Conservation (phyloP, 2,113 vertebrate genomes). For the Caloenas nicobarica region DNA sequence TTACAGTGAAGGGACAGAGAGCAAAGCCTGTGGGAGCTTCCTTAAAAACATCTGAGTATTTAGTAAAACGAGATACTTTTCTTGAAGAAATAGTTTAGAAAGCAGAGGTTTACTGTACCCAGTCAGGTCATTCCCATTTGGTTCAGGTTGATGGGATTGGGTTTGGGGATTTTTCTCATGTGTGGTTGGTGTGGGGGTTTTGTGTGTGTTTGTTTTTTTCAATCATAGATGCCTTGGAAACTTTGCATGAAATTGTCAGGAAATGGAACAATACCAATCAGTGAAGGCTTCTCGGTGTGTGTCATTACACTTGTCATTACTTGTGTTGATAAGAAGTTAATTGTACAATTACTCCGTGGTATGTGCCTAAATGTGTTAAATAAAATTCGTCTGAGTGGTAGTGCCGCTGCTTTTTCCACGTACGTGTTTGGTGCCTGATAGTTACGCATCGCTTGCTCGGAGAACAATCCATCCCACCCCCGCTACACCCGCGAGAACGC, state of each 20-base stretch:
- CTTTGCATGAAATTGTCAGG: accelerated
- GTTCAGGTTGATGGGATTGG: accelerated
- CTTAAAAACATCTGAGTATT: accelerated
- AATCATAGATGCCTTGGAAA: neutral
- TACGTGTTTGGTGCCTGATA: accelerated
- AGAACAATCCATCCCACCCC: accelerated
- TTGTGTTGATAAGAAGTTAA: accelerated
- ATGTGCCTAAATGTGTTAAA: accelerated
- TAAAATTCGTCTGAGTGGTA: accelerated
- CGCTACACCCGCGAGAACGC: too few species aligned
- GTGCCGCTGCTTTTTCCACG: neutral
- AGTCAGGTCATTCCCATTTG: accelerated
- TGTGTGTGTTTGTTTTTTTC: too few species aligned
- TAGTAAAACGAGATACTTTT: neutral
- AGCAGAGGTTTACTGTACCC: neutral
- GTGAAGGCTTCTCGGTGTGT: accelerated
- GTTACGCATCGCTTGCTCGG: accelerated
- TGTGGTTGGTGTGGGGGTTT: accelerated
- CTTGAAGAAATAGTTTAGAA: neutral
- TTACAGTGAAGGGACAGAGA: neutral
- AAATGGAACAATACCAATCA: accelerated
- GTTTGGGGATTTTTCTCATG: neutral
- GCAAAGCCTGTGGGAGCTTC: neutral
- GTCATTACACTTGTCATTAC: accelerated
- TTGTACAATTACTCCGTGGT: accelerated